Base-by-base conservation (phyloP, 2,888 invertebrate species). In the Dynastes tityus region DNA sequence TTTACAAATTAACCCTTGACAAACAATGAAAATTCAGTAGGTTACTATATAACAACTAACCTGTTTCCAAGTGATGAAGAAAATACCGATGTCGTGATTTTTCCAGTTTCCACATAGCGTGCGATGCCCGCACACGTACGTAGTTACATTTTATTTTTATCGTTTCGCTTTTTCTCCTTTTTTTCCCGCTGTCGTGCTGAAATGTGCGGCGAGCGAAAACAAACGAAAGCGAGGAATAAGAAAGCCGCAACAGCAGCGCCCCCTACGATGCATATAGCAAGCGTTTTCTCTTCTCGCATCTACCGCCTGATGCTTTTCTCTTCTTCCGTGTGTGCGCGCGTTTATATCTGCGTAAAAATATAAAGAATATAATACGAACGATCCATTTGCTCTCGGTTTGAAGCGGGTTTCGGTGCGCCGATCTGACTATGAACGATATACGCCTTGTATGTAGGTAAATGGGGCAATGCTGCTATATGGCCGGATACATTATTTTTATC, bases 401-500 rank as follows among this genome's bases (percentile, higher is more conserved):
- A 58, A 58, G 22, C 22, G 55, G 32, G 45, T 58, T 58, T 16
- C 6, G 4, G 55, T 58, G n/a, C n/a, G 22, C 55, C 22, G 65
- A 67, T 67, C 40, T 67, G 16, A 67, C 65, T 67, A 45, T 22
- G 27, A 58, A 22, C 68, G 51, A 68, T 51, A 68, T 68, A 27
- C 51, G 51, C n/a, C 1, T 6, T 63, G 11, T 63, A 71, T 71
- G 55, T 71, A 58, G 71, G 71, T 71, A 71, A 71, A 71, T 71
- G 55, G 71, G 55, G 13, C 71, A 71, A 29, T 22, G 68, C 65
- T n/a, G 65, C 37, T 68, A 68, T 51, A 51, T 37, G 32, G 68
- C 29, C 68, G 68, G 53, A 68, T 68, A 68, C 51, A 68, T 68
- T 51, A 68, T 68, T 68, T 68, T 68, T 68, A 68, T 68, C 68